A percentile compares a stretch with the other conserved stretches of the same genome.
These are phyloP conservation scores for Amyelois transitella DNA, from an alignment of 1,140 invertebrate species.

Conservation along the genomic window DNA sequence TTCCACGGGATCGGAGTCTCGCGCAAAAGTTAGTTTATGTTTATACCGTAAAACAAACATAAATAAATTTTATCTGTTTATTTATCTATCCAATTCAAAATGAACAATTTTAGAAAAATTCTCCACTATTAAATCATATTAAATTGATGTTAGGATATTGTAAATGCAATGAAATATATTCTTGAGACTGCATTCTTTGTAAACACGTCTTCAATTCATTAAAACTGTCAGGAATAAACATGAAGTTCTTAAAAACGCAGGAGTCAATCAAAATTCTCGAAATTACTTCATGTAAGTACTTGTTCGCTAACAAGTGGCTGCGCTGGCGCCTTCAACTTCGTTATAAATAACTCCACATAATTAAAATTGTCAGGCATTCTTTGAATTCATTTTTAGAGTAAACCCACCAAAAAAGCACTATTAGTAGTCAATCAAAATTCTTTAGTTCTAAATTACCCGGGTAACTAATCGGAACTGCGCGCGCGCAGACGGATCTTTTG, in stretches of 20 bases:
- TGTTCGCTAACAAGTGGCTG: background rate
- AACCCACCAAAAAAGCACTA: background rate
- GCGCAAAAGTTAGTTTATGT: no score
- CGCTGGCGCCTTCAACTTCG: background rate
- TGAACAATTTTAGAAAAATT: no score
- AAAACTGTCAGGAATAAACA: background rate
- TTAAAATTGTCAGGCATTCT: background rate
- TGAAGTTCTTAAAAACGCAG: background rate
- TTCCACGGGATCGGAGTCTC: no score
- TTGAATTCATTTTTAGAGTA: background rate
- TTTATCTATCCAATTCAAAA: no score
- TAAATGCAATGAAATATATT: background rate
- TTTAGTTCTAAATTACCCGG: background rate
- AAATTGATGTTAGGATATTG: no score
- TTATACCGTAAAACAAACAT: no score
- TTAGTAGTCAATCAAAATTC: background rate
- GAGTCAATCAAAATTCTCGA: background rate
- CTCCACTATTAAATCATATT: no score
- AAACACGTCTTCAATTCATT: background rate
- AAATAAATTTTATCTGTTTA: no score
- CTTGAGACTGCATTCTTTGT: background rate
- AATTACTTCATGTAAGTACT: background rate
- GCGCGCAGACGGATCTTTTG: background rate
- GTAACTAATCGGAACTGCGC: background rate
- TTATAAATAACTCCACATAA: background rate